Evolutionary conservation across 2,797 vertebrate genomes (phyloP).

Genomic region (Erpetoichthys calabaricus): DNA sequence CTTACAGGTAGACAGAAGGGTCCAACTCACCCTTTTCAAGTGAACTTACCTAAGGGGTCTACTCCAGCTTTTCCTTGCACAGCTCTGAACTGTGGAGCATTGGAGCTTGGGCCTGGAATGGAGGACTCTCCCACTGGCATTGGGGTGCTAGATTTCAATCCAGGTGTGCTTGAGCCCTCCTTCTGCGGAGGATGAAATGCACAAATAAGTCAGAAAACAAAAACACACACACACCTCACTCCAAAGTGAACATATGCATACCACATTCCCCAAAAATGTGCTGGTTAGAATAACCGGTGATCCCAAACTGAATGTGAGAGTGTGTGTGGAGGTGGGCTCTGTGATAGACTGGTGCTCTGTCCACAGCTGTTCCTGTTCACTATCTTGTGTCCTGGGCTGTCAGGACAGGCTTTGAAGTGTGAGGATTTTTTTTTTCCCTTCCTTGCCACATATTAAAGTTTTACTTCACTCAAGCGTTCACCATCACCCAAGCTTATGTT

Average conservation of each 20-base stretch:
- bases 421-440: too few relatives aligned
- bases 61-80: conserved; percentile 51
- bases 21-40: too few relatives aligned
- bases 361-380: too few relatives aligned
- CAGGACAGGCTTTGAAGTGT: neutral
- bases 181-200: conserved; percentile 35
- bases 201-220: neutral
- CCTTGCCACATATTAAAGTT: too few relatives aligned
- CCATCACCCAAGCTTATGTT: too few relatives aligned
- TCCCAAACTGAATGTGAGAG: neutral
- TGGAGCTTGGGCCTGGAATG: conserved; percentile 47
- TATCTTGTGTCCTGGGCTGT: too few relatives aligned
- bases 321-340: neutral
- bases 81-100: conserved; percentile 60
- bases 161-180: conserved; percentile 76
- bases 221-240: neutral
- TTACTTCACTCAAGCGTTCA: too few relatives aligned
- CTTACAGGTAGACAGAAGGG: too few relatives aligned
- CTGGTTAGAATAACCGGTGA: neutral
- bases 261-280: neutral
- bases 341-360: neutral
- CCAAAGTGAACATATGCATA: neutral
- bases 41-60: conserved; percentile 57
- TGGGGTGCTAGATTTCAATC: conserved; percentile 72
- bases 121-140: conserved; percentile 59